phyloP scores from a whole-genome alignment of 2,888 invertebrate species.

The Linyphia triangularis region DNA sequence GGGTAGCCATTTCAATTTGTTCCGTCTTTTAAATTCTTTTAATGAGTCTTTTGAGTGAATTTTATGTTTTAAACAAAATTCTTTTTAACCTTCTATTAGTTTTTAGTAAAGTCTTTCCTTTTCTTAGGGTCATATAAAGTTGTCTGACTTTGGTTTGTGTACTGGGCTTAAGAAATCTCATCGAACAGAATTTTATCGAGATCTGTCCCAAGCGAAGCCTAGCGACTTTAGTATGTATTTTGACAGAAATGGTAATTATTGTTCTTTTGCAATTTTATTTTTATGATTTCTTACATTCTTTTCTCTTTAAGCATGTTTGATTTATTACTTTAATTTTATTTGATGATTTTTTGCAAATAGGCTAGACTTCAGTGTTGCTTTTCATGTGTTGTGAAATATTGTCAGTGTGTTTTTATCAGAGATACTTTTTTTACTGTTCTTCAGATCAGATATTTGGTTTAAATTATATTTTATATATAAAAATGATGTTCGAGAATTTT shows the following conservation, averaged over 20 bases:
- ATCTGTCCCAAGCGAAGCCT: constrained; percentile 96
- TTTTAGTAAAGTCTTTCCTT: background rate
- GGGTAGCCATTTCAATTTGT: no score
- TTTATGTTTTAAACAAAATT: background rate
- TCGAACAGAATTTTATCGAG: constrained; percentile 98
- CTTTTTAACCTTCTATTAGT: background rate
- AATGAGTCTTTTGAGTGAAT: background rate
- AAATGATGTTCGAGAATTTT: no score
- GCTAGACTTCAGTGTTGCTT: constrained; percentile 3
- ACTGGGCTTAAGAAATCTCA: constrained; percentile 99
- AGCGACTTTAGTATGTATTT: constrained; percentile 92
- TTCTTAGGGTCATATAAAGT: constrained; percentile 93
- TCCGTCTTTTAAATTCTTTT: background rate
- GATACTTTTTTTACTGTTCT: no score
- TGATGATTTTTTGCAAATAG: background rate
- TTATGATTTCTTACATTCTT: background rate
- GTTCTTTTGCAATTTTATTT: constrained; percentile 30
- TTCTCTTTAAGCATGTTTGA: background rate
- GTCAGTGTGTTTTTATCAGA: no score
- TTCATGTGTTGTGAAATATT: background rate
- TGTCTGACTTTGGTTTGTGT: constrained; percentile 98
- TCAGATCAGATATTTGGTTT: no score
- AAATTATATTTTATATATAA: no score
- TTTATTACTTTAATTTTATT: background rate
- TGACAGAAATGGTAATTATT: constrained; percentile 74